Base-by-base conservation (phyloP, 1,140 invertebrate genomes). In the Trypoxylus dichotomus region DNA sequence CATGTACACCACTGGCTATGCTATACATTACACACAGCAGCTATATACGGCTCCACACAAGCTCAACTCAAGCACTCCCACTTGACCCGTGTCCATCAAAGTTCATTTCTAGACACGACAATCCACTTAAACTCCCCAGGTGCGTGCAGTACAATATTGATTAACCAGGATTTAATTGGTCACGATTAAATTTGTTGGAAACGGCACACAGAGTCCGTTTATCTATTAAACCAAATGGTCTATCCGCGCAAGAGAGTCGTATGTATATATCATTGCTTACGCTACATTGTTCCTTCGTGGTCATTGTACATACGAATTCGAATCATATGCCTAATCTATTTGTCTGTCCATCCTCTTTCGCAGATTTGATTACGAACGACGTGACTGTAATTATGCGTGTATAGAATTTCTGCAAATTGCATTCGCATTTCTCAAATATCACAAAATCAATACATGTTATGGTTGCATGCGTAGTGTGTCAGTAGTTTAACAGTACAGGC, bases 121-220 rank as follows among this genome's bases (percentile, higher is more conserved):
- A 81, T 83, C 81, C 82, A 83, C 82, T 83, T 80, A 83, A 79
- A 79, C 54, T 74, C 77, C 76, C 80, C 60, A 83, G 81, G 81
- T 82, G 80, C 78, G 75, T 78, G 75, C 68, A 75, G 74, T 63
- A 78, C 77, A 81, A 74, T 80, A 78, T 83, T 81, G 79, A 83
- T 81, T 83, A 81, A 82, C 82, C 81, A 80, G 80, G 76, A 76
- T 80, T 77, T 82, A 82, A 82, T 80, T 82, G 81, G 76, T 80
- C 78, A 72, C 77, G 60, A 76, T 80, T 82, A 24, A 68, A 68
- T 68, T 81, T 60, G 68, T 32, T 27, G 24, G 27, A 32, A 58
- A 32, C 58, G 76, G 60, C 19, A 29, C 60, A 11, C 60, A 25
- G 60, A 68, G 24, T 29, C 24, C 60, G 60, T 68, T 68, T 68